phyloP scores from a whole-genome alignment of 2,888 invertebrate genomes.

The Polia nebulosa region DNA sequence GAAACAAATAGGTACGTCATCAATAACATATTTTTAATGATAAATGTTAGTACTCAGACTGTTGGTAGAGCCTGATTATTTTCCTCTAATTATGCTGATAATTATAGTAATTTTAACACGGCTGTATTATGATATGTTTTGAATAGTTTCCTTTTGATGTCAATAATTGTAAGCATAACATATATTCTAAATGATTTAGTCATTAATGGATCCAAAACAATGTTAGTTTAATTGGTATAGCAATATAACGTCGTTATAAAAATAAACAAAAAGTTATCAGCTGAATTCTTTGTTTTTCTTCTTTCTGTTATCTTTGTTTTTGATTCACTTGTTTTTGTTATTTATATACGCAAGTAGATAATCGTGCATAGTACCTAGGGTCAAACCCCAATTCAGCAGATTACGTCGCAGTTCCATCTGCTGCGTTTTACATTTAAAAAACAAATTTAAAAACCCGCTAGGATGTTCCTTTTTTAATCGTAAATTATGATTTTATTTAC shows the following conservation, averaged over 20 bases:
- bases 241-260: constrained; percentile 18
- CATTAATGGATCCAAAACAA: neutral
- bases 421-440: neutral
- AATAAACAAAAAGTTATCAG: constrained; percentile 8
- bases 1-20: neutral
- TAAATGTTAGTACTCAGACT: neutral
- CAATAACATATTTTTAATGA: neutral
- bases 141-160: neutral
- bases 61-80: neutral
- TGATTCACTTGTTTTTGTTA: constrained; percentile 23
- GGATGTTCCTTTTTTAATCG: constrained; percentile 5
- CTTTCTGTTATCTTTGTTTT: constrained; percentile 34
- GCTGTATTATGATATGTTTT: neutral
- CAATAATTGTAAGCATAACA: neutral
- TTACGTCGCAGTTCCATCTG: constrained; percentile 23
- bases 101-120: neutral
- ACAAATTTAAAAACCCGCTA: neutral
- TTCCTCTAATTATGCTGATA: neutral
- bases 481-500: constrained; percentile 37
- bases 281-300: constrained; percentile 12
- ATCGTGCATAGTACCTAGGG: constrained; percentile 51
- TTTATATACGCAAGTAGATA: constrained; percentile 9
- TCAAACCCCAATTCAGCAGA: constrained; percentile 25
- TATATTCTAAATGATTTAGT: neutral
- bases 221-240: neutral